Evolutionary conservation across 2,888 invertebrate species (phyloP).

Genomic region (Caenorhabditis macrosperma): DNA sequence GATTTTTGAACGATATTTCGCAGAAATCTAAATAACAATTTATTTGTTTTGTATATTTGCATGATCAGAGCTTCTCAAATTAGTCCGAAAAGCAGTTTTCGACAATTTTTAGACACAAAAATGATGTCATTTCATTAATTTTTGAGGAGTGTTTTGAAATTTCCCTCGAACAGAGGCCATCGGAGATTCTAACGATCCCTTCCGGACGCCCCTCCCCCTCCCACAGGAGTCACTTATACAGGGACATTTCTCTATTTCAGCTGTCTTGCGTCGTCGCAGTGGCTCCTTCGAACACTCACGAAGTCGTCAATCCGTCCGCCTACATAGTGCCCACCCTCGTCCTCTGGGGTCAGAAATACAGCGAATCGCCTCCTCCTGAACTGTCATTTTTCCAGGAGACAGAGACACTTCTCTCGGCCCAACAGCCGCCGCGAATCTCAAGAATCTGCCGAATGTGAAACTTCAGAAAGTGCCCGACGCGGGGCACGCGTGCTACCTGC

Average conservation of each 20-base stretch:
- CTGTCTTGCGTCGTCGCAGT: constrained; percentile 67
- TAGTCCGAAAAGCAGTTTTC: too few species aligned
- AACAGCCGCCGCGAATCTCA: constrained; percentile 67
- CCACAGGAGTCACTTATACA: too few species aligned
- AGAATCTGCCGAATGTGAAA: constrained; percentile 60
- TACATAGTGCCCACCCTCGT: constrained; percentile 66
- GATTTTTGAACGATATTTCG: too few species aligned
- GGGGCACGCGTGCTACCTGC: constrained; percentile 70
- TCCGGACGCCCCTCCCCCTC: too few species aligned
- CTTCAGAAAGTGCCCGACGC: constrained; percentile 63
- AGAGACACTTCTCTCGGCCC: constrained; percentile 69
- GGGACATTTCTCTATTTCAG: constrained; percentile 16
- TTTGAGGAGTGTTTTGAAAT: too few species aligned
- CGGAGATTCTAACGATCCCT: too few species aligned
- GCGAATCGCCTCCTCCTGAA: not conserved
- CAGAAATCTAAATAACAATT: too few species aligned
- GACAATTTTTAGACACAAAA: too few species aligned
- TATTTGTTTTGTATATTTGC: too few species aligned
- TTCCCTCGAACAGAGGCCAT: too few species aligned
- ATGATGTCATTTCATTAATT: too few species aligned
- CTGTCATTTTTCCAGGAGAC: constrained; percentile 50
- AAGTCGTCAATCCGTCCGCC: constrained; percentile 53
- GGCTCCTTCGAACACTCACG: constrained; percentile 70
- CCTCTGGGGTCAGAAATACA: constrained; percentile 64
- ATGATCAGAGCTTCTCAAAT: too few species aligned